phyloP scores from a whole-genome alignment of 2,797 vertebrate genomes.

The Hydrolagus colliei region DNA sequence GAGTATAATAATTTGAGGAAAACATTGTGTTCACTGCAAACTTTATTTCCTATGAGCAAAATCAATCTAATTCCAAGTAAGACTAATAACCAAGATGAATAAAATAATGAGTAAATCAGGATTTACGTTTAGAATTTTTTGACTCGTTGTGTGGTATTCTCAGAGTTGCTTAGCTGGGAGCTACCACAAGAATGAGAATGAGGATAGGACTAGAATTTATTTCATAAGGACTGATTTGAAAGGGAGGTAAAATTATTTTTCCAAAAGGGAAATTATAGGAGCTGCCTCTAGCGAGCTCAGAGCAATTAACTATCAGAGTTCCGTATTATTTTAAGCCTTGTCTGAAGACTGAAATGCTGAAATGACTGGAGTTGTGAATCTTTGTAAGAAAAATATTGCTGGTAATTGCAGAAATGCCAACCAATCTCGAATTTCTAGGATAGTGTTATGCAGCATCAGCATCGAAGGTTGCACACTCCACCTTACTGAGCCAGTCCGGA shows the following conservation, averaged over 20 bases:
- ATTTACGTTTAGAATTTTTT: neutral
- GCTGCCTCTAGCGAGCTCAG: neutral
- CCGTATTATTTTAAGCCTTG: neutral
- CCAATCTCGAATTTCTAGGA: neutral
- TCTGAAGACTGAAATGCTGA: neutral
- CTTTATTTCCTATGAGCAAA: too few species aligned
- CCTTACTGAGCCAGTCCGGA: too few species aligned
- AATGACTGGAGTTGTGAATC: neutral
- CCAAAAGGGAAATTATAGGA: neutral
- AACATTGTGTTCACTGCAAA: too few species aligned
- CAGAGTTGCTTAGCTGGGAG: neutral
- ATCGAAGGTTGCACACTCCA: too few species aligned
- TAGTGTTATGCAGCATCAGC: neutral
- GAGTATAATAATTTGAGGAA: too few species aligned
- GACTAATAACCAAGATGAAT: neutral
- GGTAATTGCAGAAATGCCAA: neutral
- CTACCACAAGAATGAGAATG: neutral
- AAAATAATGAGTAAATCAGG: neutral
- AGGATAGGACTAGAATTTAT: neutral
- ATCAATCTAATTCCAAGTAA: too few species aligned
- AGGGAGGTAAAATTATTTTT: neutral
- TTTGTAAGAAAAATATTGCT: neutral
- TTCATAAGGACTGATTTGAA: neutral
- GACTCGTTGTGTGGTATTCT: neutral
- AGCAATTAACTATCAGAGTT: neutral